phyloP scores from a whole-genome alignment of 2,113 vertebrate genomes.

The Pampusana beccarii region DNA sequence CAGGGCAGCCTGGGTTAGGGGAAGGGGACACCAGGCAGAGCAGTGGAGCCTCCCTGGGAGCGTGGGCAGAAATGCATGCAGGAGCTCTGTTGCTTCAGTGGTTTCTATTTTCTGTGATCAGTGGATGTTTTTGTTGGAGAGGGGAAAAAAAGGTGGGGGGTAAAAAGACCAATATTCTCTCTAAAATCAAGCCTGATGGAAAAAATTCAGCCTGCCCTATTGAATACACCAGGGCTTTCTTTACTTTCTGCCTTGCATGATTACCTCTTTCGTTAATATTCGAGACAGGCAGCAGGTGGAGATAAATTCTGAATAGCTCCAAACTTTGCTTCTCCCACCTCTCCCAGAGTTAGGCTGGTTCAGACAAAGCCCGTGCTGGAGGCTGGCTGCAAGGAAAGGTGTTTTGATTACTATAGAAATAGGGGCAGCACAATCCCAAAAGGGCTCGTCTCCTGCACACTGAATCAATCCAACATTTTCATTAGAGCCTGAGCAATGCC shows the following conservation, averaged over 20 bases:
- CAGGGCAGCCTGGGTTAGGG: neutral
- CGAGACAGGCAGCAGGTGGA: neutral
- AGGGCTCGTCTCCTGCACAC: rapidly evolving
- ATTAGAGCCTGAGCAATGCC: neutral
- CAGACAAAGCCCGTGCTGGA: neutral
- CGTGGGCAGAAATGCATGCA: neutral
- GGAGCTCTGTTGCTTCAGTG: neutral
- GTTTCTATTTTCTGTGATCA: neutral
- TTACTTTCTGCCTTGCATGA: conserved; percentile 1
- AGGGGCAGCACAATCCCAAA: neutral
- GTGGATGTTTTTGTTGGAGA: neutral
- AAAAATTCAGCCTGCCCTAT: neutral
- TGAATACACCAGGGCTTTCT: neutral
- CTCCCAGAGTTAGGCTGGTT: neutral
- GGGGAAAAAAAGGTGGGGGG: neutral
- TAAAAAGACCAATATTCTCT: neutral
- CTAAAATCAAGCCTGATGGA: neutral
- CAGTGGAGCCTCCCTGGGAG: neutral
- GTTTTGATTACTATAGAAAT: neutral
- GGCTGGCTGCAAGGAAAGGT: neutral
- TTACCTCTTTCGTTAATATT: neutral
- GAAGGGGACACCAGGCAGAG: neutral
- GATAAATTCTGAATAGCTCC: neutral
- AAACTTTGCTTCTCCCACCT: conserved; percentile 18
- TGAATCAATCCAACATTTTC: neutral